phyloP scores from a whole-genome alignment of 2,797 vertebrate genomes.

The Labroides dimidiatus region DNA sequence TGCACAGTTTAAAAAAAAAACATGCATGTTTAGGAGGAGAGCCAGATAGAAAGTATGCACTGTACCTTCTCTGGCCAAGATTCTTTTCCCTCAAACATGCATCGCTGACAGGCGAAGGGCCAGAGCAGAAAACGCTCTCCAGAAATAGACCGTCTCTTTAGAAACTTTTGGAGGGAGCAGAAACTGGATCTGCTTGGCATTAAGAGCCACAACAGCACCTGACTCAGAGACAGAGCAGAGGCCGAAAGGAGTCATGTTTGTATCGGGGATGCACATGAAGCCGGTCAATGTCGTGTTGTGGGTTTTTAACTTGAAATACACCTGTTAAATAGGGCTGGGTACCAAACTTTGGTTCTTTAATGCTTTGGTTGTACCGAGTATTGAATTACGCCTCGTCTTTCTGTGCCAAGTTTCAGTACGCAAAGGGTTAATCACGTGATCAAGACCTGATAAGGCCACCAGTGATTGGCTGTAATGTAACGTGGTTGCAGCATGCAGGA shows the following conservation, averaged over 20 bases:
- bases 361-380: no score
- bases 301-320: no score
- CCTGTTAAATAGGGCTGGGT: no score
- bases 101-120: not conserved
- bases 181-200: constrained; percentile 39
- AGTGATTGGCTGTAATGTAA: no score
- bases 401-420: no score
- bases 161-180: constrained; percentile 20
- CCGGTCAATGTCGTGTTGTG: no score
- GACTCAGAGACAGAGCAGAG: constrained; percentile 1
- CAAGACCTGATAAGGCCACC: no score
- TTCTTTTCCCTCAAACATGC: constrained; percentile 10
- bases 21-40: not conserved
- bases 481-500: no score
- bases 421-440: no score
- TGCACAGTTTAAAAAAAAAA: not conserved
- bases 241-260: not conserved
- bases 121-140: constrained; percentile 8
- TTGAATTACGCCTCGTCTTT: no score
- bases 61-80: not conserved
- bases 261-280: no score
- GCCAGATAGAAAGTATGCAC: not conserved
- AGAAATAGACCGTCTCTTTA: constrained; percentile 8
- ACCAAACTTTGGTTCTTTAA: no score
- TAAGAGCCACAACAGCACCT: constrained; percentile 19